These are phyloP conservation scores for Brachionus koreanus DNA, from an alignment of 1,140 invertebrate genomes.

Conservation along the genomic window DNA sequence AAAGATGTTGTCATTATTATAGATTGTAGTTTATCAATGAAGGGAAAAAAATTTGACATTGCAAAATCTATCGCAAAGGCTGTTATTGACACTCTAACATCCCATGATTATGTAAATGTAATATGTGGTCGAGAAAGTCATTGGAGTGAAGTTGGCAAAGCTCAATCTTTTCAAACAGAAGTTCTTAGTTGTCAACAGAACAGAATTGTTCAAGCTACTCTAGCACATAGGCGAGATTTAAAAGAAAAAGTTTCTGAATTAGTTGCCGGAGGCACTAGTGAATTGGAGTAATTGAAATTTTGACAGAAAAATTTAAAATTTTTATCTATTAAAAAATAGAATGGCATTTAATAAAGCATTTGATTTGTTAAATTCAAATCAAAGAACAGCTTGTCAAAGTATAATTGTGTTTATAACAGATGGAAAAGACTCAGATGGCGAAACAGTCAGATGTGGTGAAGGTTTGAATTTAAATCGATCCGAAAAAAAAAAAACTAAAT, in stretches of 20 bases:
- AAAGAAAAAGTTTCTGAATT: conserved; percentile 58
- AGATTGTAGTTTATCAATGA: conserved; percentile 59
- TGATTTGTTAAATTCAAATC: conserved; percentile 53
- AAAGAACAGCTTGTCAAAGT: conserved; percentile 58
- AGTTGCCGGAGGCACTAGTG: conserved; percentile 57
- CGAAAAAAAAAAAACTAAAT: not conserved
- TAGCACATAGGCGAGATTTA: conserved; percentile 58
- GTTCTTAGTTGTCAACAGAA: conserved; percentile 57
- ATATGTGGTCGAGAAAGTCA: conserved; percentile 59
- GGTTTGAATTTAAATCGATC: conserved; percentile 47
- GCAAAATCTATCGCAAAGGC: conserved; percentile 58
- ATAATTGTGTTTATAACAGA: conserved; percentile 59
- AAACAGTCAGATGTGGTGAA: conserved; percentile 59
- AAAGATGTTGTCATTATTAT: conserved; percentile 60
- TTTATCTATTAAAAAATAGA: conserved; percentile 47
- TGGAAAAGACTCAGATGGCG: conserved; percentile 59
- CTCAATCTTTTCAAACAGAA: conserved; percentile 54
- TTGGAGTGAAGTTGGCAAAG: conserved; percentile 55
- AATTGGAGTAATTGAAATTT: conserved; percentile 54
- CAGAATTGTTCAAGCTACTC: conserved; percentile 57
- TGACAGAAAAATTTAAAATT: not conserved
- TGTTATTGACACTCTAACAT: conserved; percentile 59
- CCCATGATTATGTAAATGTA: conserved; percentile 60
- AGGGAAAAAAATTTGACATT: conserved; percentile 57
- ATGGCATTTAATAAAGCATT: conserved; percentile 57